These are phyloP conservation scores for Drosophila parvula DNA, from an alignment of 1,140 invertebrate genomes.

Conservation along the genomic window DNA sequence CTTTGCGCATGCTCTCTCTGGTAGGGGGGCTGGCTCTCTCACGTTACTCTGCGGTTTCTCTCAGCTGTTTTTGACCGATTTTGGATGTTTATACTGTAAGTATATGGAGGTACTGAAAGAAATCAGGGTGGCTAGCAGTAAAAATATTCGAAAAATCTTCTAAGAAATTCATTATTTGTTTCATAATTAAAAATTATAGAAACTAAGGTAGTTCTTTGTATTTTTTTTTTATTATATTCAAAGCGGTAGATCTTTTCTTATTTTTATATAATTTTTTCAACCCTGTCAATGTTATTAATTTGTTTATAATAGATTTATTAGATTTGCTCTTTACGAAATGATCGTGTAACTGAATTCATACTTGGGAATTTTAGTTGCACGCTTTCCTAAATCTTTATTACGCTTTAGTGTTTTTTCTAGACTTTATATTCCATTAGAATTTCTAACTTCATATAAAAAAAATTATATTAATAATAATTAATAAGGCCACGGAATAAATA, in stretches of 20 bases:
- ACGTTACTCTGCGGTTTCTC: conserved; percentile 16
- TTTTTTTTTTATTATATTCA: background rate
- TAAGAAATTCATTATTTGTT: no score
- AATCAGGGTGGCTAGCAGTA: background rate
- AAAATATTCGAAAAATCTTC: background rate
- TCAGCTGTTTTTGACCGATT: conserved; percentile 40
- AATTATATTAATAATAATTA: background rate
- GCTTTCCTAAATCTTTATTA: background rate
- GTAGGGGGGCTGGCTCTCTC: background rate
- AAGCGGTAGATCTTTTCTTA: background rate
- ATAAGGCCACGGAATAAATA: background rate
- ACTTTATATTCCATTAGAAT: no score
- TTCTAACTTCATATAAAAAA: background rate
- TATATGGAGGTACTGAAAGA: background rate
- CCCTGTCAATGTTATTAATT: no score
- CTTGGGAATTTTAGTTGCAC: background rate
- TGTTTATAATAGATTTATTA: no score
- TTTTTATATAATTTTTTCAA: background rate
- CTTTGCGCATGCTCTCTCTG: conserved; percentile 9
- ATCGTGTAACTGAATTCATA: background rate
- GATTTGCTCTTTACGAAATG: no score
- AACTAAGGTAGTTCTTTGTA: background rate
- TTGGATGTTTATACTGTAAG: conserved; percentile 39
- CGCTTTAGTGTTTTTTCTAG: background rate
- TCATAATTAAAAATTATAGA: background rate